Percentiles rank a stretch among this genome's conserved stretches.
phyloP scores from a whole-genome alignment of 2,888 invertebrate species.

The Calameuta pallipes region DNA sequence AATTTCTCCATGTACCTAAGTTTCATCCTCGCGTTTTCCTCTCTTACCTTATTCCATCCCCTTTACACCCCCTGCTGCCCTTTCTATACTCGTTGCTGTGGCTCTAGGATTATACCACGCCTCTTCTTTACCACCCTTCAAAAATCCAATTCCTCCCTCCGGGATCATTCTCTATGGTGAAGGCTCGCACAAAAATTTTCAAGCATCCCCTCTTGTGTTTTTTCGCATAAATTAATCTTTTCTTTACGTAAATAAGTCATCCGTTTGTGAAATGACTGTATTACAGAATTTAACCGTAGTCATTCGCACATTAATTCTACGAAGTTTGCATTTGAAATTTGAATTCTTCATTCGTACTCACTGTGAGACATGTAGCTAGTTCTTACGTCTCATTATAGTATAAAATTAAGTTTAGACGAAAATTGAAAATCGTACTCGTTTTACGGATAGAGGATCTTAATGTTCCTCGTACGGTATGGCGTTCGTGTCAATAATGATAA shows the following conservation, averaged over 20 bases:
- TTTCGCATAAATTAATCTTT: background rate
- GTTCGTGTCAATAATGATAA: conserved; percentile 46
- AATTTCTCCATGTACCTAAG: background rate
- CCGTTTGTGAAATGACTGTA: background rate
- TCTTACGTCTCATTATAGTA: background rate
- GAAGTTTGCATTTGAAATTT: background rate
- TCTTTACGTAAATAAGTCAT: background rate
- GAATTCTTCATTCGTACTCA: background rate
- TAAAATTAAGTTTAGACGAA: background rate
- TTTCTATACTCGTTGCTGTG: background rate
- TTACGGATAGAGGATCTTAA: background rate
- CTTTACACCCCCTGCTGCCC: background rate
- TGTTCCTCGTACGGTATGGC: background rate
- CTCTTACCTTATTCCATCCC: background rate
- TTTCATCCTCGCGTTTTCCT: background rate
- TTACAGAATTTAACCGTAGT: background rate
- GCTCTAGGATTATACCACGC: background rate
- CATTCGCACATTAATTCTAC: background rate
- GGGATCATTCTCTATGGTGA: background rate
- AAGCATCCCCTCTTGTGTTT: background rate
- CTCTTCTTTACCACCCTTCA: background rate
- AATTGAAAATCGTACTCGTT: background rate
- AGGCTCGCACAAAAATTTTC: background rate
- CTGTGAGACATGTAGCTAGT: background rate
- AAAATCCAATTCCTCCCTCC: background rate